Evolutionary conservation across 1,140 invertebrate species (phyloP).

Genomic region (Lineus longissimus): DNA sequence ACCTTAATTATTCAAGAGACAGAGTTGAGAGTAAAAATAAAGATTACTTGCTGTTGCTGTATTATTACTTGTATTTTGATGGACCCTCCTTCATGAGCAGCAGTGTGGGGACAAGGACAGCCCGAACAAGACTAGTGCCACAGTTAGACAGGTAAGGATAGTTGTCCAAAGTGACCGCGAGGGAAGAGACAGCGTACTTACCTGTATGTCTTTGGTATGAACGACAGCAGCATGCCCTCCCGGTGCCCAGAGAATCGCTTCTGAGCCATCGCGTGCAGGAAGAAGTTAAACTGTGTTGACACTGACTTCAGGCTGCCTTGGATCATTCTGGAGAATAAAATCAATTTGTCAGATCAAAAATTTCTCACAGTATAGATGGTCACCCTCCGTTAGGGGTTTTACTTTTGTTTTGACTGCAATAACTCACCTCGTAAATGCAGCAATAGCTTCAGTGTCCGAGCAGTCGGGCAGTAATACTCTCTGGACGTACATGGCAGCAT

Average conservation of each 20-base stretch:
- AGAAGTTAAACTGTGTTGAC: slow-evolving; percentile 97
- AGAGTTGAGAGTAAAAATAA: too few species aligned
- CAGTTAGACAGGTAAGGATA: too few species aligned
- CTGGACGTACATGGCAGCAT: slow-evolving; percentile 89
- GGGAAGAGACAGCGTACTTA: too few species aligned
- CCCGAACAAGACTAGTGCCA: too few species aligned
- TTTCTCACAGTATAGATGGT: neutral
- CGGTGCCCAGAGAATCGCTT: slow-evolving; percentile 78
- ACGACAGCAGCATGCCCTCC: slow-evolving; percentile 80
- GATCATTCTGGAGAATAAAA: slow-evolving; percentile 45
- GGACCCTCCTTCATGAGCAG: too few species aligned
- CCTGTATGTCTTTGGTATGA: slow-evolving; percentile 91
- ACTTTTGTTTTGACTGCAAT: too few species aligned
- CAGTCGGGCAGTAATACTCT: slow-evolving; percentile 81
- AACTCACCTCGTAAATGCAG: slow-evolving; percentile 62
- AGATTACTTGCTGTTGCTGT: too few species aligned
- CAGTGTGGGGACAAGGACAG: too few species aligned
- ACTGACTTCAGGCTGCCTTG: slow-evolving; percentile 59
- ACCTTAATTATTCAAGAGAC: too few species aligned
- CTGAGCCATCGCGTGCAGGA: slow-evolving; percentile 94
- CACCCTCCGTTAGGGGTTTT: too few species aligned
- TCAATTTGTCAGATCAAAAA: neutral
- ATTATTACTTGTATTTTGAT: too few species aligned
- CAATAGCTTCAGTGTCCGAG: slow-evolving; percentile 90
- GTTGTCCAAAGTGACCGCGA: too few species aligned